Evolutionary conservation across 1,140 invertebrate genomes (phyloP), one percentile per base, ranked within the genome.

Genomic region (Zaprionus kolodkinae): DNA sequence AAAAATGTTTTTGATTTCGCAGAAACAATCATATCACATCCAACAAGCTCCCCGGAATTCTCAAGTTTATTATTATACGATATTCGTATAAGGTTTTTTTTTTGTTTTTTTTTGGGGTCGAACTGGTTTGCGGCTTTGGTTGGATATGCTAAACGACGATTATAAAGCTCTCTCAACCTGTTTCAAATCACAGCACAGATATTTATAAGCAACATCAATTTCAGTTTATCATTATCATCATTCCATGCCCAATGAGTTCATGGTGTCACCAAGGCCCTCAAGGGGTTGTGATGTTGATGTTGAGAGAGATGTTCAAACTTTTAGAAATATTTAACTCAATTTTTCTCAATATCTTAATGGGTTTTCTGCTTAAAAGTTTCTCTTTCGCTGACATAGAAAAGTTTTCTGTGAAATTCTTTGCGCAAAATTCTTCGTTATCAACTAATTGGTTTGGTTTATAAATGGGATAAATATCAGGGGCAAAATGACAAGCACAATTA

Each of bases 391-490:
- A 33, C 48, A 10, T 12, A 21, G 2, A 21, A 21, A 54, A 54
- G 25, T 54, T 43, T 21, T 21, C 21, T 54, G 50, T 25, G 17
- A 48, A 48, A 48, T 48, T 48, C 45, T 48, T 48, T 48, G 45
- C 9, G 17, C 9, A 17, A 17, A 4, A 21, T 21, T 38, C 0
- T 48, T 5, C 15, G 6, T 73, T 67, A 74, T 69, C 60, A 72
- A 68, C 57, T 48, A 68, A 68, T 81, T 81, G 72, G 79, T 61
- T 48, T 43, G 40, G 40, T 15, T 48, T 21, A 40, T 40, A 36
- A 36, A 11, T 36, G 10, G 35, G 40, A 6, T 13, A 43, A 43
- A 43, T 43, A 21, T 21, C 21, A 21, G 40, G 40, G 13, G n/a
- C 13, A 43, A 43, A 43, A 43, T 43, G 40, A 43, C 40, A 43